Evolutionary conservation across 2,888 invertebrate genomes (phyloP), one percentile per base, ranked within the genome.

Genomic region (Hartigia nigra): DNA sequence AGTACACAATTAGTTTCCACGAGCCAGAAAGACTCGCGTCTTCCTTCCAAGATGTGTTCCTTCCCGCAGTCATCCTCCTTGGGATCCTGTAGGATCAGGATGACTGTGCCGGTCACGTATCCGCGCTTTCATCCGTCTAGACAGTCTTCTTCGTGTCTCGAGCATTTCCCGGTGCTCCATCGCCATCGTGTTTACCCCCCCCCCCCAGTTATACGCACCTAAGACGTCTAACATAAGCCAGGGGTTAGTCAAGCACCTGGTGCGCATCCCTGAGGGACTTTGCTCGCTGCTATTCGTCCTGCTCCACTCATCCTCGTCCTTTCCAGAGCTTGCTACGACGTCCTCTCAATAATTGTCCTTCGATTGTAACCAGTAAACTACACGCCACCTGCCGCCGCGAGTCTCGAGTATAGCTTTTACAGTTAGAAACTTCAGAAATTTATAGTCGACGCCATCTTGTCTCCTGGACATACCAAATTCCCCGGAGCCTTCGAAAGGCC

Each of bases 161-260:
- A 31, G 55, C 77, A 70, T 77, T 70, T 78, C 55, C 72, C 72
- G 72, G 55, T 55, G 55, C 5, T 55, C 55, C 55, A 23, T 23
- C 55, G 55, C 55, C 23, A 31, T 34, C 72, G 12, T 12, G 72
- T 12, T 70, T 72, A 72, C 31, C 72, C 76, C 78, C 39, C n/a
- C n/a, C n/a, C n/a, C n/a, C n/a, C n/a, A n/a, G 37, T 70, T 78
- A 76, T 85, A 85, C 82, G 84, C 75, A 83, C 83, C 86, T 84
- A 84, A 87, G 88, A 87, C 85, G 85, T 86, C 89, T 89, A 89
- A 89, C 89, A 89, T 88, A 84, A 72, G 72, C 32, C 84, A 83
- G 86, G 87, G 88, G 88, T 90, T 90, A 89, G 88, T 88, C 88
- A 87, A 82, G 86, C 91, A 91, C 91, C 91, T 91, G 91, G 91